Percentiles rank a stretch among this genome's conserved stretches.
Evolutionary conservation across 2,888 invertebrate genomes (phyloP).

Genomic region (Morpho deidamia): DNA sequence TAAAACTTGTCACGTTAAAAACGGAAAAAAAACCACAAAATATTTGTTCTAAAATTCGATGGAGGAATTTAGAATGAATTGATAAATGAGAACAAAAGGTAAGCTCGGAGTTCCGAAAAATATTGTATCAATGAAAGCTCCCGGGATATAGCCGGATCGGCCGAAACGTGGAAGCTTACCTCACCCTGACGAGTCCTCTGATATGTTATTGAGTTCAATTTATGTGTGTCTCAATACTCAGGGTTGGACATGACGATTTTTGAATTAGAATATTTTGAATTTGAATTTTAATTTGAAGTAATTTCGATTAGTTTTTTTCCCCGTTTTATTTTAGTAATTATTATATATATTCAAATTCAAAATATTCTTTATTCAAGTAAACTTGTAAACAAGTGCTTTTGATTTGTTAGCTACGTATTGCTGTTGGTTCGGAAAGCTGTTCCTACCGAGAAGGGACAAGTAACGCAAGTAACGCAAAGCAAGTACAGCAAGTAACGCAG

Average conservation of each 20-base stretch:
- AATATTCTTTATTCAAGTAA: too few species aligned
- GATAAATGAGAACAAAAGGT: conserved; percentile 28
- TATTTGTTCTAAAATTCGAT: background rate
- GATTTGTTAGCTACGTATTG: too few species aligned
- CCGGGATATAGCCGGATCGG: conserved; percentile 46
- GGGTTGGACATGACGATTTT: conserved; percentile 28
- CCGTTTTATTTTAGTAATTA: too few species aligned
- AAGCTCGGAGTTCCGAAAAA: conserved; percentile 27
- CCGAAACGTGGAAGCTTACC: conserved; percentile 38
- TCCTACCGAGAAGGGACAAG: too few species aligned
- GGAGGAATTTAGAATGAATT: conserved; percentile 22
- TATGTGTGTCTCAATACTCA: conserved; percentile 46
- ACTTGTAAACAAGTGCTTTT: too few species aligned
- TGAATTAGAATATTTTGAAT: too few species aligned
- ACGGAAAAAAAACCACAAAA: background rate
- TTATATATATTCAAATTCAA: too few species aligned
- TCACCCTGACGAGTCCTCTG: conserved; percentile 53
- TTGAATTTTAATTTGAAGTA: too few species aligned
- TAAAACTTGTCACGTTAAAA: background rate
- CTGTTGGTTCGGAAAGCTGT: too few species aligned
- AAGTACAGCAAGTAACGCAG: too few species aligned
- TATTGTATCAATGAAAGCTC: conserved; percentile 42
- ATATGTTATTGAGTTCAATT: conserved; percentile 62
- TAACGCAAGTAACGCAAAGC: too few species aligned
- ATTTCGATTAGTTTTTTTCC: too few species aligned